Evolutionary conservation across 2,797 vertebrate species (phyloP).

Genomic region (Gallinago nigripennis): DNA sequence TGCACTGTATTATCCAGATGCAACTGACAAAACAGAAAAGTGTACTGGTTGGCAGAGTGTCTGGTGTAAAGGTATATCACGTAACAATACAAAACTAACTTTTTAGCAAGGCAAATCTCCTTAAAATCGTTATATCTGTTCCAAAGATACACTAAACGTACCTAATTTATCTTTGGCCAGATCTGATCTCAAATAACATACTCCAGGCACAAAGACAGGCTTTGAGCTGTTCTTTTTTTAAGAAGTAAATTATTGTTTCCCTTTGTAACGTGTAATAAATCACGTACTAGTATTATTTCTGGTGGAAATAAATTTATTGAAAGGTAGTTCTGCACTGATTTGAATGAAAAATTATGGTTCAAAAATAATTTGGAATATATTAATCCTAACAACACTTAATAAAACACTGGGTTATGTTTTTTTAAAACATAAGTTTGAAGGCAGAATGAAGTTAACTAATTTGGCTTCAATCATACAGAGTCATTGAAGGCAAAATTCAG

Average conservation of each 20-base stretch:
- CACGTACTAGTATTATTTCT: background rate
- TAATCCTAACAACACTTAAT: background rate
- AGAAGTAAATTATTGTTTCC: background rate
- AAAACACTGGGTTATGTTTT: background rate
- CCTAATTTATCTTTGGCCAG: background rate
- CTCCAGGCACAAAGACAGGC: background rate
- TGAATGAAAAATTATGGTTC: background rate
- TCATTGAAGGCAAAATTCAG: background rate
- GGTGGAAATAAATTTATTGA: background rate
- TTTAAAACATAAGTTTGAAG: background rate
- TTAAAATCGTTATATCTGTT: background rate
- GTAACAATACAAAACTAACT: background rate
- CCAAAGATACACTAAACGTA: background rate
- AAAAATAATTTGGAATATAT: background rate
- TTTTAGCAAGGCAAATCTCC: background rate
- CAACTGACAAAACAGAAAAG: background rate
- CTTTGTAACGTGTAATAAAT: background rate
- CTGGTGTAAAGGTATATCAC: background rate
- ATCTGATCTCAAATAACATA: background rate
- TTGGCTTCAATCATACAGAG: background rate
- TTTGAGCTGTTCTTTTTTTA: background rate
- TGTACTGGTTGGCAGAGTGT: background rate
- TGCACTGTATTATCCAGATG: background rate
- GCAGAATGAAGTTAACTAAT: background rate
- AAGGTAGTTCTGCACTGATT: background rate